Base-by-base conservation (phyloP, 1,140 invertebrate species). In the Drosophila ercepeae region DNA sequence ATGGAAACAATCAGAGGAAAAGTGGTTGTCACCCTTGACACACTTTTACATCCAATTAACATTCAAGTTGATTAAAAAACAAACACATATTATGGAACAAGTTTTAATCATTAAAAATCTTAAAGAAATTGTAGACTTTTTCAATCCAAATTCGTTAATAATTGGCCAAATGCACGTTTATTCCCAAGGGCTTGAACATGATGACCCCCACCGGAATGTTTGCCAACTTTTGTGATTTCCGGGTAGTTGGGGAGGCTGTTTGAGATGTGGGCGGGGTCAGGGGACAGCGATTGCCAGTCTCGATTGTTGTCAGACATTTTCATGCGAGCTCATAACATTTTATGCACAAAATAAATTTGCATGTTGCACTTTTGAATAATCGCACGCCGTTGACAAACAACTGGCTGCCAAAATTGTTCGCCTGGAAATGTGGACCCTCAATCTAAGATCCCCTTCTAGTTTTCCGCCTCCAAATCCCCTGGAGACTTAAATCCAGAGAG, bases 341-440 rank as follows among this genome's bases (percentile, higher is more conserved):
- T 82, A 88, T 88, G 82, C 58, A 75, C 59, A 61, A 89, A 88
- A 88, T 88, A 88, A 88, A 88, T 88, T 88, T 86, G 82, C 82
- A 88, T 83, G 82, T 88, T 88, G 82, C 82, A 88, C 81, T 86
- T 88, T 88, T 88, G 82, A 88, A 88, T 88, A 88, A 88, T 88
- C 83, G 82, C 69, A 68, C 60, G 64, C 60, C 77, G 77, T 60
- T 78, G 82, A 88, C 82, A 86, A 88, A 82, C 82, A 81, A 86
- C 81, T 73, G 63, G 72, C 61, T 86, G 79, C 81, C 79, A 84
- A 86, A 68, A 44, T 76, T 67, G 81, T 48, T 81, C 77, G 76
- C 63, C 51, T 81, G 76, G 75, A 84, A 68, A 74, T 64, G 23
- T 19, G 4, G 14, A 21, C 42, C 51, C 16, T 44, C 70, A 51